Evolutionary conservation across 2,113 vertebrate species (phyloP).

Genomic region (Terrapene triunguis): DNA sequence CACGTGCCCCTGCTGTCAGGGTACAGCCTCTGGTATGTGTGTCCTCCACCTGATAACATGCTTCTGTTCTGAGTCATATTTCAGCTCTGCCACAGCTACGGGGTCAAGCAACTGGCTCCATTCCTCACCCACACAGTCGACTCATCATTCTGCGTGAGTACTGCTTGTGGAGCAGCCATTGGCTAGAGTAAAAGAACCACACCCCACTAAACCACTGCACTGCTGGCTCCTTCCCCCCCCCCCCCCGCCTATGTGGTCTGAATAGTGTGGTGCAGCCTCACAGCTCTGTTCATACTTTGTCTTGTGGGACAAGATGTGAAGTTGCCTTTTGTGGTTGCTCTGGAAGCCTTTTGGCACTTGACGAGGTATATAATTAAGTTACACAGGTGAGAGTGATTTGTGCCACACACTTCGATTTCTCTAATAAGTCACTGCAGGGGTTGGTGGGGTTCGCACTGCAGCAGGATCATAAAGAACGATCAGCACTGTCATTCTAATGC

Average conservation of each 20-base stretch:
- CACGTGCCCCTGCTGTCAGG: neutral
- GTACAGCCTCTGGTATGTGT: neutral
- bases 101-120: neutral
- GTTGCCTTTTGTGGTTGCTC: neutral
- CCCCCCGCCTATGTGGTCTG: neutral
- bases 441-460: neutral
- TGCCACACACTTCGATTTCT: neutral
- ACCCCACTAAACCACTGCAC: neutral
- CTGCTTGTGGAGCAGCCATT: neutral
- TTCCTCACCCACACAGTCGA: neutral
- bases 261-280: neutral
- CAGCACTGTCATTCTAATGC: neutral
- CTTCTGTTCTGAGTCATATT: constrained; percentile 1
- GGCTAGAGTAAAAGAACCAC: neutral
- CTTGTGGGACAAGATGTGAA: rapidly evolving
- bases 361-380: neutral
- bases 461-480: neutral
- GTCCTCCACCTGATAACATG: neutral
- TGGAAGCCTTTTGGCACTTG: neutral
- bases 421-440: neutral
- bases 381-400: neutral
- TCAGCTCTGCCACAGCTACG: neutral
- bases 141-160: constrained; percentile 1
- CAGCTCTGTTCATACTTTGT: neutral
- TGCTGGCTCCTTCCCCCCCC: neutral